These are phyloP conservation scores for Gopherus evgoodei DNA, from an alignment of 2,113 vertebrate species.

Conservation along the genomic window DNA sequence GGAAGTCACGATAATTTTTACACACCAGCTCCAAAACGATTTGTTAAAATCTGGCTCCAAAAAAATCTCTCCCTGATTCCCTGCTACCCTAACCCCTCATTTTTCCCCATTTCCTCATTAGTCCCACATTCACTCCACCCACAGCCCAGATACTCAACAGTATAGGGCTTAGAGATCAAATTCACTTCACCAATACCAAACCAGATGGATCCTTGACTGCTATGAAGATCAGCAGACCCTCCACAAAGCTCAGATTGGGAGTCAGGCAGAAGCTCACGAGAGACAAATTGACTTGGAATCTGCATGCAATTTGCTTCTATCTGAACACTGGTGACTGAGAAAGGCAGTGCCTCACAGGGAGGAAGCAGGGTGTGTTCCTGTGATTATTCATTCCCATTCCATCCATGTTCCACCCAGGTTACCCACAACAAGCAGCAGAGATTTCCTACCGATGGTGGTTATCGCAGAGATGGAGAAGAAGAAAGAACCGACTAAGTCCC, in stretches of 20 bases:
- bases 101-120: neutral
- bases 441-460: constrained; percentile 89
- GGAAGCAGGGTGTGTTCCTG: neutral
- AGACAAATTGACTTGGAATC: neutral
- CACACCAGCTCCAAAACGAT: neutral
- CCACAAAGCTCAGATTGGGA: neutral
- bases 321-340: neutral
- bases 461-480: constrained; percentile 93
- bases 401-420: neutral
- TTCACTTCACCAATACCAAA: neutral
- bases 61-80: neutral
- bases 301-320: neutral
- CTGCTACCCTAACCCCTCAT: neutral
- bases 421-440: neutral
- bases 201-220: neutral
- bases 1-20: neutral
- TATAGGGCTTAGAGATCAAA: neutral
- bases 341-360: rapidly evolving
- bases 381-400: neutral
- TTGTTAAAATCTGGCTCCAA: neutral
- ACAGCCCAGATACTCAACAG: neutral
- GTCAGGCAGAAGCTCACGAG: neutral
- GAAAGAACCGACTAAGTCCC: constrained; percentile 90
- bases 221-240: neutral
- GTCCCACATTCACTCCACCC: neutral